Evolutionary conservation across 2,888 invertebrate genomes (phyloP), one percentile per base, ranked within the genome.

Genomic region (Nomada hirtipes): DNA sequence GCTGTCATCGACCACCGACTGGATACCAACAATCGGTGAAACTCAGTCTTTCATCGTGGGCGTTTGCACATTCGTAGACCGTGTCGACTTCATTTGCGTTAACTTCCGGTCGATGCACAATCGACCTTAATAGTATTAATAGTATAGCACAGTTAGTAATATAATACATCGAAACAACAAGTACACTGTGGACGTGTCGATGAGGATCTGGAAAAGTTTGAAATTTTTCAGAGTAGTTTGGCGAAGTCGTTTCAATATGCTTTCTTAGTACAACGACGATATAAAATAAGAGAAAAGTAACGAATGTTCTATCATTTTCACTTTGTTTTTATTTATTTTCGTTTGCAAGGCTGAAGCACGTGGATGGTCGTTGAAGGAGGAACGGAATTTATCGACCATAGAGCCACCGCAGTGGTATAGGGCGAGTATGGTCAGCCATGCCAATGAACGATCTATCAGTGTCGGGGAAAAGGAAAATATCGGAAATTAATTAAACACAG

Each of bases 321-420:
- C 36, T 36, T 36, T 7, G 36, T 36, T 7, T 29, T 4, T 7
- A 4, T 36, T 36, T 36, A 36, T 36, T 7, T 36, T 36, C 36
- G 36, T 36, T 36, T 7, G 36, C 7, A 36, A 36, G 0, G 7
- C 36, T 36, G 36, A 36, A 36, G 36, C 36, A 36, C 36, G 36
- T 36, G 36, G 36, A 36, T 36, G 36, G 36, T 7, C 7, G 36
- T 36, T 13, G 50, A 18, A 42, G 4, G 55, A 75, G 10, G 26
- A 59, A 42, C 68, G 67, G 55, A 69, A 68, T 61, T 68, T 50
- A 61, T 78, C 42, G 42, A 26, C 20, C 68, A 68, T 75, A 74
- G 63, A 61, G 61, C 68, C 61, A 9, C 53, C 67, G 67, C 68
- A 75, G 75, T 69, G 68, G 2, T 42, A 36, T 36, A 36, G 36